phyloP scores from a whole-genome alignment of 2,113 vertebrate species.

The Craseonycteris thonglongyai region DNA sequence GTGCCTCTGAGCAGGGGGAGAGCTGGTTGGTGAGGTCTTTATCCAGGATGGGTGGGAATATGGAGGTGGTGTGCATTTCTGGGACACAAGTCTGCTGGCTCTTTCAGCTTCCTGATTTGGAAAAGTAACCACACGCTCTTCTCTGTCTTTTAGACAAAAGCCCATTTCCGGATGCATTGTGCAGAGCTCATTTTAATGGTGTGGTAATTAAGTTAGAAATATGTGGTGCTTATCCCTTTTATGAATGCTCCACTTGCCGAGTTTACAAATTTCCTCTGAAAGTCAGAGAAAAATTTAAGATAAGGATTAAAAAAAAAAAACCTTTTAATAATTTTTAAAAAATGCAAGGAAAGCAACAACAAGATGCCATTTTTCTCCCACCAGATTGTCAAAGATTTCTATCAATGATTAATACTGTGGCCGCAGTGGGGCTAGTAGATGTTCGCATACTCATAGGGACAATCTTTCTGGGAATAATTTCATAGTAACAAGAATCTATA shows the following conservation, averaged over 20 bases:
- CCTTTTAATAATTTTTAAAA: constrained; percentile 20
- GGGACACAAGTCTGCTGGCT: background rate
- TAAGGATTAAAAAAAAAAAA: background rate
- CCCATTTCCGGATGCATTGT: background rate
- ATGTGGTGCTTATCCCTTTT: background rate
- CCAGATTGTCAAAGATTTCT: background rate
- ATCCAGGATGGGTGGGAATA: accelerated
- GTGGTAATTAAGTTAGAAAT: constrained; percentile 18
- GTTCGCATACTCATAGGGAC: background rate
- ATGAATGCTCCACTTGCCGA: background rate
- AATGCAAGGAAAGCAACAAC: constrained; percentile 20
- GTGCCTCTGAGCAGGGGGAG: background rate
- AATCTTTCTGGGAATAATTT: background rate
- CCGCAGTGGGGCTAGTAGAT: background rate
- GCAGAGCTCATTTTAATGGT: background rate
- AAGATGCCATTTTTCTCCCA: background rate
- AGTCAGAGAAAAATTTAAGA: constrained; percentile 7
- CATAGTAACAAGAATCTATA: background rate
- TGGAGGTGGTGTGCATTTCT: background rate
- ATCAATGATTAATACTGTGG: background rate
- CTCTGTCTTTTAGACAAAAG: background rate
- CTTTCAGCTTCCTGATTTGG: background rate
- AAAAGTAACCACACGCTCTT: background rate
- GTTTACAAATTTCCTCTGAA: background rate
- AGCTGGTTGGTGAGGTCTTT: background rate